phyloP scores from a whole-genome alignment of 2,888 invertebrate species.

The Synergus gifuensis region DNA sequence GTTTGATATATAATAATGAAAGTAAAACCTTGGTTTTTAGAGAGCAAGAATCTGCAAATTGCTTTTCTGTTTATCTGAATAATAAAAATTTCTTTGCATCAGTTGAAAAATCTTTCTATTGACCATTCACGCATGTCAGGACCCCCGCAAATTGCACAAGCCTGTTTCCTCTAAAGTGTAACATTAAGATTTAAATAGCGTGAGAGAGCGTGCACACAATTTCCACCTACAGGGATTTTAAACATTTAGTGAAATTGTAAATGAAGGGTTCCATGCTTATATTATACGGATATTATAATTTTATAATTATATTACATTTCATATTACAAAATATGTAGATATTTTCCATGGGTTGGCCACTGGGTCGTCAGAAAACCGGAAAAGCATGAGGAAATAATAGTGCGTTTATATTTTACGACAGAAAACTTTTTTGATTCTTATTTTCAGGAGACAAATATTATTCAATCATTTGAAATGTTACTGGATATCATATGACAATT shows the following conservation, averaged over 20 bases:
- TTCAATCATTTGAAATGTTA: no score
- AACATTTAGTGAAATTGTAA: not conserved
- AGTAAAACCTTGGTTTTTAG: not conserved
- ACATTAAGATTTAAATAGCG: constrained; percentile 9
- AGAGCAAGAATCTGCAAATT: not conserved
- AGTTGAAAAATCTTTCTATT: not conserved
- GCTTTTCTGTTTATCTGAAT: not conserved
- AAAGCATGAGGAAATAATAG: no score
- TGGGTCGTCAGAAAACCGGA: no score
- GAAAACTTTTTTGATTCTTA: no score
- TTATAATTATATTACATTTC: not conserved
- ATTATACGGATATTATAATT: not conserved
- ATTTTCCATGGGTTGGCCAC: not conserved
- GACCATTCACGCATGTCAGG: not conserved
- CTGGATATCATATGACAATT: no score
- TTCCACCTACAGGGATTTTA: not conserved
- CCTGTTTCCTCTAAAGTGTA: not conserved
- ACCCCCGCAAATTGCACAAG: constrained; percentile 4
- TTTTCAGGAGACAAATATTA: no score
- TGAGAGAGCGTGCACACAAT: constrained; percentile 1
- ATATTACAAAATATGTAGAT: not conserved
- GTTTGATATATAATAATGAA: constrained; percentile 1
- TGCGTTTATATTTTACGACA: no score
- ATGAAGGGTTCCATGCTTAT: not conserved
- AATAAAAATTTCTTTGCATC: not conserved